phyloP scores from a whole-genome alignment of 2,888 invertebrate species.

The Auanema sp. region DNA sequence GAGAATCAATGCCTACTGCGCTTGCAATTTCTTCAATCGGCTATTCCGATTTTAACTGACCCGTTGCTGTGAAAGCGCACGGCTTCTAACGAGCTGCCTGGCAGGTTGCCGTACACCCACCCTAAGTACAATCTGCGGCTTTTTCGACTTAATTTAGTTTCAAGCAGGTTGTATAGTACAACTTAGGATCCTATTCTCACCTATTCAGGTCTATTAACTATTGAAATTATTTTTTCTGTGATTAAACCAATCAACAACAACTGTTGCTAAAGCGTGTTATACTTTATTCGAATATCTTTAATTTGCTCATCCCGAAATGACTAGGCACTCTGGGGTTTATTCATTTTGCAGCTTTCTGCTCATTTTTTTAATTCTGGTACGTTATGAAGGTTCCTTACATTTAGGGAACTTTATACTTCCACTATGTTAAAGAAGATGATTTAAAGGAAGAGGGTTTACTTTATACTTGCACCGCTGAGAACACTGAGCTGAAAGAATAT shows the following conservation, averaged over 20 bases:
- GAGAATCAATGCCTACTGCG: constrained; percentile 18
- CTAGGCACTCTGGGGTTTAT: no score
- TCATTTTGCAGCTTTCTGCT: not conserved
- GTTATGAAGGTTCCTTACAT: constrained; percentile 7
- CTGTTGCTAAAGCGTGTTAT: not conserved
- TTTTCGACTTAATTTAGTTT: no score
- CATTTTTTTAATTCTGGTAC: constrained; percentile 14
- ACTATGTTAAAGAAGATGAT: constrained; percentile 61
- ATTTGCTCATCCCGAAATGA: not conserved
- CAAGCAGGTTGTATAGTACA: no score
- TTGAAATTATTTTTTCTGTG: no score
- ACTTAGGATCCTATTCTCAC: no score
- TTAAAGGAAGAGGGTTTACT: constrained; percentile 56
- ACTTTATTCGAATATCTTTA: not conserved
- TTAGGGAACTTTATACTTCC: constrained; percentile 64
- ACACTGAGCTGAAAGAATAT: constrained; percentile 63
- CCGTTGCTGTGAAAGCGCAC: not conserved
- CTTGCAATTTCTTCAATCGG: constrained; percentile 9
- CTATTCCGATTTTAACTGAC: constrained; percentile 4
- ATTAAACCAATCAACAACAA: no score
- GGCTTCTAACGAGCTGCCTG: not conserved
- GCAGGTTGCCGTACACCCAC: not conserved
- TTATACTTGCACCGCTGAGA: constrained; percentile 64
- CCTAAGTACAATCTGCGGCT: not conserved
- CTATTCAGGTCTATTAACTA: no score